Evolutionary conservation across 2,888 invertebrate species (phyloP), one percentile per base, ranked within the genome.

Genomic region (Antheraea yamamai): DNA sequence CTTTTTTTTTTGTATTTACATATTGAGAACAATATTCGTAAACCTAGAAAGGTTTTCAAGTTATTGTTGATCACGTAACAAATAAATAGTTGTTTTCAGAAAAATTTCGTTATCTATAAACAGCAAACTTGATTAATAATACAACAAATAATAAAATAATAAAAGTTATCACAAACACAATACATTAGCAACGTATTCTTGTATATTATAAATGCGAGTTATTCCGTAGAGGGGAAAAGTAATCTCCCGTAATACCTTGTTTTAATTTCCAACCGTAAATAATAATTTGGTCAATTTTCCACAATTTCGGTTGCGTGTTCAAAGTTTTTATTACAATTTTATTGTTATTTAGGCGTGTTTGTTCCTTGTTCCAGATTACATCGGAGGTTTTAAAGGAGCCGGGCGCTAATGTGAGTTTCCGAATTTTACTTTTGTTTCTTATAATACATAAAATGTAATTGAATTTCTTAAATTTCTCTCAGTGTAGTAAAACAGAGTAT

Each of bases 321-420:
- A 91, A 94, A 95, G 93, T 94, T 95, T 95, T 93, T 93, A 95
- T 95, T 95, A 91, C 89, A 93, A 93, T 94, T 94, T 94, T 93
- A 95, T 94, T 95, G 94, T 94, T 94, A 95, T 95, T 95, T 94
- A 94, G 93, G 90, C 92, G 92, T 95, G 95, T 95, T 95, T 94
- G 94, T 94, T 94, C 89, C 93, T 94, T 95, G 95, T 95, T 94
- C 91, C 91, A 94, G 95, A 95, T 94, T 94, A 94, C 92, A 93
- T 92, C 90, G 92, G 89, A 89, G 90, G 91, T 92, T 94, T 91
- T 90, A 92, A 94, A 92, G 91, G 90, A 92, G 92, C 89, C 89
- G 85, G 88, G 91, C 91, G 92, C 93, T 94, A 95, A 95, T 95
- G 95, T 93, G 94, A 95, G 93, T 94, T 94, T 91, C 89, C 86